Evolutionary conservation across 2,797 vertebrate species (phyloP), one percentile per base, ranked within the genome.

Genomic region (Selene dorsalis): DNA sequence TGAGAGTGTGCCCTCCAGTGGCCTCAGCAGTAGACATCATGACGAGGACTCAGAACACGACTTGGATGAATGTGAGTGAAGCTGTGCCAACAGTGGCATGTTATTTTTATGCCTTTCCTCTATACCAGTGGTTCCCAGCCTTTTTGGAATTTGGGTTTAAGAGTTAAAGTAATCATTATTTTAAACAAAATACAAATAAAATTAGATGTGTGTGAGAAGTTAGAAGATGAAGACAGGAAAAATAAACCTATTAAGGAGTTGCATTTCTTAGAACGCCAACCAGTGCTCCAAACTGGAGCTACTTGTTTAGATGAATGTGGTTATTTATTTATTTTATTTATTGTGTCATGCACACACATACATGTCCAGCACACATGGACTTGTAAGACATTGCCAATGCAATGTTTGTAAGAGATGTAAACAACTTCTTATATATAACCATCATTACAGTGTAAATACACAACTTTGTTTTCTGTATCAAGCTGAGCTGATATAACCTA

Each of bases 51-150:
- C 64, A 0, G 71, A 83, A 80, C 52, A 66, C 6, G 84, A 90
- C 41, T 43, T 70, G 50, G 73, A 91, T 61, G 84, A 88, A 10
- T 80, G 92, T 94, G 66, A 92, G 92, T 89, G 38, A 45, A 67
- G 4, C 12, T 67, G 6, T 35, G 39, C 13, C 10, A 13, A 56
- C 2, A 26, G 16, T 55, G 14, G 52, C 6, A 28, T 56, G 9
- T 48, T 45, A 20, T 69, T 59, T 3, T 24, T 9, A 2, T 58
- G 6, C 13, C 56, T 6, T 73, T 48, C 57, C 11, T 65, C 58
- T 22, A 28, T 16, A 39, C 7, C 7, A 16, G 0, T 67, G n/a
- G 0, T 24, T 45, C 28, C 26, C 1, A 39, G 28, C 8, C 8
- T n/a, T 58, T 69, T 59, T n/a, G 18, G 8, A 4, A 32, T 32